A percentile compares a stretch with the other conserved stretches of the same genome.
These are phyloP conservation scores for Chaenogobius annularis DNA, from an alignment of 2,113 vertebrate genomes.

Conservation along the genomic window DNA sequence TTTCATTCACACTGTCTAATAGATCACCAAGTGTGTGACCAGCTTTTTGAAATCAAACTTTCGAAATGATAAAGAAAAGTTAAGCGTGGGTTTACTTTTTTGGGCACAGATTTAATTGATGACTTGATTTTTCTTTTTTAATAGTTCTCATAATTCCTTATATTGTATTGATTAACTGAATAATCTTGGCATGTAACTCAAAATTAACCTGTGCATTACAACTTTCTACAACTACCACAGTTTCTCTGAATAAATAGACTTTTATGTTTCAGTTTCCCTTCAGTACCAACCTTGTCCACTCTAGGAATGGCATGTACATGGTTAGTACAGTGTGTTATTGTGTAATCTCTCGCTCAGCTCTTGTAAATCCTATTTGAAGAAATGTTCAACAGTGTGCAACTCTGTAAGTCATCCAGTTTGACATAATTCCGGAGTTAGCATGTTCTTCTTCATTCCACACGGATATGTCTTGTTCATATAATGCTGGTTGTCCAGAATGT, in stretches of 20 bases:
- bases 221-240: too few species aligned
- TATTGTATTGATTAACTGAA: too few species aligned
- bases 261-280: not conserved
- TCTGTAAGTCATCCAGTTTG: constrained; percentile 54
- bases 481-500: not conserved
- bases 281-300: constrained; percentile 25
- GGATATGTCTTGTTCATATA: not conserved
- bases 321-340: constrained; percentile 45
- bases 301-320: constrained; percentile 38
- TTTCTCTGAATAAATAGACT: not conserved
- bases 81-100: too few species aligned
- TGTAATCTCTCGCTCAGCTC: constrained; percentile 60
- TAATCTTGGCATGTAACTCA: too few species aligned
- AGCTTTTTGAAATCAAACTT: too few species aligned
- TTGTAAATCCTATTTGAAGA: constrained; percentile 67
- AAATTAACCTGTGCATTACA: too few species aligned
- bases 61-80: too few species aligned
- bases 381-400: constrained; percentile 62
- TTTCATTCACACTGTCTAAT: too few species aligned
- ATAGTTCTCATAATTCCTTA: too few species aligned
- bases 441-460: constrained; percentile 28
- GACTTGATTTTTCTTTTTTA: too few species aligned
- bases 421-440: constrained; percentile 61
- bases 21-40: too few species aligned
- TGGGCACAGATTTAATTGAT: too few species aligned